Evolutionary conservation across 37 sponge, comb jelly and placozoan species (phyloP), one percentile per base, ranked within the genome.

Genomic region (Eunapius fragilis): DNA sequence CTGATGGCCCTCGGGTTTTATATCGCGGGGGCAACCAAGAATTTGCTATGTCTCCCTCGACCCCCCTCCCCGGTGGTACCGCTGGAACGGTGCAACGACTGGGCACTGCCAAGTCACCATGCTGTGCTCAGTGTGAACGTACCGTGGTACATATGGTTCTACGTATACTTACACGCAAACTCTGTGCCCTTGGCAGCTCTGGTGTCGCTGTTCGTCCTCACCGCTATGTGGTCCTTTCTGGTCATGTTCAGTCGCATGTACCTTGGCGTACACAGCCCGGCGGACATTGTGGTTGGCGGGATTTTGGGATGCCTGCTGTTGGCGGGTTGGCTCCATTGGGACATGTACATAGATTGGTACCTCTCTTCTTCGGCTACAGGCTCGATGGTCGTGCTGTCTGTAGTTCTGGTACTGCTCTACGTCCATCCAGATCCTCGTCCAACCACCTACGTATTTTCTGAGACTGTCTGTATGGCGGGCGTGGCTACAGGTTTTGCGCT

Each of bases 231-330:
- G 92, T 92, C 88, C 2, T 83, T 92, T 47, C 6, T 32, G 28
- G 85, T 92, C 71, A 87, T 92, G 84, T 87, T 92, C 48, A 83
- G 88, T 73, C 88, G 92, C 22, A 74, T 92, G 75, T 92, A 92
- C 79, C 80, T 92, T 12, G 92, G 92, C 0, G 92, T 92, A 0
- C 92, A 92, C 81, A 92, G 92, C 34, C 92, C 92, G 0, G 92
- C 88, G 0, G 92, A 92, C 70, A 72, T 92, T 10, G 47, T 92
- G 0, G 73, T 50, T 26, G 92, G 92, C 26, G 92, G 92, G 2
- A 35, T 87, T 25, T 23, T 92, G 3, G 92, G 92, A 34, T 92
- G 92, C 30, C 69, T 82, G 12, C 33, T 92, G 1, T 36, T 92
- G n/a, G 80, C 81, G 23, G 25, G 31, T 48, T 92, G 88, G 88